These are phyloP conservation scores for Tragelaphus buxtoni DNA, from an alignment of 2,113 vertebrate genomes.

Conservation along the genomic window DNA sequence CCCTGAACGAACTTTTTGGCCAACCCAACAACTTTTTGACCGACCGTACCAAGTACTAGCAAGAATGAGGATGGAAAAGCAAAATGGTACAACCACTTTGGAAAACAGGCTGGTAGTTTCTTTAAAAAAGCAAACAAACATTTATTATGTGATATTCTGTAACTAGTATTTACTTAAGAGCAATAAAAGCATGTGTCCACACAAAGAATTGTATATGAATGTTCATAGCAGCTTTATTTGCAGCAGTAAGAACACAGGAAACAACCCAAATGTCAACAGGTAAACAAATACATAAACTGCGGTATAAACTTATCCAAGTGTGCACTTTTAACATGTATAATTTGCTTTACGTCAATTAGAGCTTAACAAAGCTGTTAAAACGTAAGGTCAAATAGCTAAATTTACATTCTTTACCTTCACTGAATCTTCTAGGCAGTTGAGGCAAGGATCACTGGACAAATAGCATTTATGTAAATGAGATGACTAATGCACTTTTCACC, in stretches of 20 bases:
- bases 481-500: neutral
- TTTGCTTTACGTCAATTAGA: neutral
- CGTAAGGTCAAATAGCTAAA: neutral
- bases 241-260: neutral
- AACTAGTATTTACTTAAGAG: neutral
- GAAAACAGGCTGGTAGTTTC: neutral
- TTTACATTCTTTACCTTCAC: neutral
- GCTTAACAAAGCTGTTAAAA: neutral
- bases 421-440: neutral
- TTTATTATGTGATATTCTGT: neutral
- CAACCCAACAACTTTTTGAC: neutral
- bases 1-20: neutral
- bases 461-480: conserved; percentile 6
- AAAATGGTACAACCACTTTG: neutral
- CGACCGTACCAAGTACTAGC: neutral
- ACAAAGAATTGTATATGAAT: neutral
- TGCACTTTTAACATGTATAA: neutral
- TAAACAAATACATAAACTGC: neutral
- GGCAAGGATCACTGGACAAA: neutral
- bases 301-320: neutral
- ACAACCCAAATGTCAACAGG: neutral
- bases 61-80: neutral
- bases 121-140: neutral
- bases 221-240: neutral
- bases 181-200: neutral